phyloP scores from a whole-genome alignment of 2,797 vertebrate species.

The Gymnopithys bicolor region DNA sequence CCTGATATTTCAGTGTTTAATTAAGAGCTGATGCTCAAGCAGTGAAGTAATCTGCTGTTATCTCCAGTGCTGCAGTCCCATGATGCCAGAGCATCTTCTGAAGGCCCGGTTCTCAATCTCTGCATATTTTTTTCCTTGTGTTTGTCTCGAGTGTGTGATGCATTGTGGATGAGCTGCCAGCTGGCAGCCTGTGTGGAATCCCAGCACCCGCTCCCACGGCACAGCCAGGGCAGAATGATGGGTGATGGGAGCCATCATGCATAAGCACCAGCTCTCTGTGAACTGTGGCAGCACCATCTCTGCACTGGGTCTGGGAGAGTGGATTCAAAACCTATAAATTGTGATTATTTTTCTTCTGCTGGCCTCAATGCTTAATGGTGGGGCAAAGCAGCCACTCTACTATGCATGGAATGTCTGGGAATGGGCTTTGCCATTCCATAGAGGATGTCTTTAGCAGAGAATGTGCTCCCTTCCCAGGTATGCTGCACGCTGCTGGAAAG shows the following conservation, averaged over 20 bases:
- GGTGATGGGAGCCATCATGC: not conserved
- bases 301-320: not conserved
- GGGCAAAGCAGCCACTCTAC: not conserved
- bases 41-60: not conserved
- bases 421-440: not conserved
- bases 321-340: not conserved
- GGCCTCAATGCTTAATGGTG: not conserved
- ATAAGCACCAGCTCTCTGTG: not conserved
- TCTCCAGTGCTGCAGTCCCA: not conserved
- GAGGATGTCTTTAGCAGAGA: not conserved
- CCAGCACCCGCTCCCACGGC: accelerated
- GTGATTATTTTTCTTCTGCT: not conserved
- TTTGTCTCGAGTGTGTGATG: not conserved
- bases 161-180: not conserved
- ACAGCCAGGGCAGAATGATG: not conserved
- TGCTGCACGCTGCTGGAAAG: not conserved
- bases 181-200: not conserved
- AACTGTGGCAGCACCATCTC: not conserved
- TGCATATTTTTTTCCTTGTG: not conserved
- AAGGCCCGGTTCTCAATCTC: not conserved
- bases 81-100: not conserved
- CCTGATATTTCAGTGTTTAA: not conserved
- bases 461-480: not conserved
- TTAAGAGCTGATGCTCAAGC: not conserved
- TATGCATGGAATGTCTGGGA: accelerated